A percentile compares a stretch with the other conserved stretches of the same genome.
Evolutionary conservation across 2,888 invertebrate species (phyloP).

Genomic region (Oasisia sp.): DNA sequence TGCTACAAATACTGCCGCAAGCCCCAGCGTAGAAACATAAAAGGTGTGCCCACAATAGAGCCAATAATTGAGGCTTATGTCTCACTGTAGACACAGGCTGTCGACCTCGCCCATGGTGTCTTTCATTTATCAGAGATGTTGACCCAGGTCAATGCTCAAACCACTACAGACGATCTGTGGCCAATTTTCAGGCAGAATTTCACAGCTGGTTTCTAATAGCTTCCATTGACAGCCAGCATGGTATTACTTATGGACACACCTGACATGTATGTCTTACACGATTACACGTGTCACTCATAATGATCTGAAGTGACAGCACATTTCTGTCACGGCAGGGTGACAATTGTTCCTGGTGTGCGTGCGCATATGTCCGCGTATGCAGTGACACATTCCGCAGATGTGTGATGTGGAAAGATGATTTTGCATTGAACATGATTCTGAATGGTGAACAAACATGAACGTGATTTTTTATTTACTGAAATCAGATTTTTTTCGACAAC

Average conservation of each 20-base stretch:
- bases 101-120: background rate
- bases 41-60: background rate
- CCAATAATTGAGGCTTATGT: background rate
- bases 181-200: background rate
- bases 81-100: background rate
- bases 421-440: background rate
- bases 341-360: background rate
- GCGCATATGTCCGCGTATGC: background rate
- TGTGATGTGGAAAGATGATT: background rate
- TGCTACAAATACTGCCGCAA: background rate
- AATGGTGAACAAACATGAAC: background rate
- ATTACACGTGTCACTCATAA: background rate
- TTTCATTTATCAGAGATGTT: background rate
- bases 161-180: background rate
- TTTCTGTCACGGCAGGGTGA: background rate
- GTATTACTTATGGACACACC: background rate
- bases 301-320: background rate
- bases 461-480: background rate
- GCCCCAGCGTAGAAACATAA: background rate
- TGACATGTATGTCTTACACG: background rate
- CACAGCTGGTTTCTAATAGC: slow-evolving; percentile 1
- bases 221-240: background rate
- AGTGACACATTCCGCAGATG: background rate
- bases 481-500: too few relatives aligned
- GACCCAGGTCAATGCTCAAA: background rate